Percentiles rank a stretch among this genome's conserved stretches.
Evolutionary conservation across 2,888 invertebrate genomes (phyloP).

Genomic region (Vandiemenella viatica): DNA sequence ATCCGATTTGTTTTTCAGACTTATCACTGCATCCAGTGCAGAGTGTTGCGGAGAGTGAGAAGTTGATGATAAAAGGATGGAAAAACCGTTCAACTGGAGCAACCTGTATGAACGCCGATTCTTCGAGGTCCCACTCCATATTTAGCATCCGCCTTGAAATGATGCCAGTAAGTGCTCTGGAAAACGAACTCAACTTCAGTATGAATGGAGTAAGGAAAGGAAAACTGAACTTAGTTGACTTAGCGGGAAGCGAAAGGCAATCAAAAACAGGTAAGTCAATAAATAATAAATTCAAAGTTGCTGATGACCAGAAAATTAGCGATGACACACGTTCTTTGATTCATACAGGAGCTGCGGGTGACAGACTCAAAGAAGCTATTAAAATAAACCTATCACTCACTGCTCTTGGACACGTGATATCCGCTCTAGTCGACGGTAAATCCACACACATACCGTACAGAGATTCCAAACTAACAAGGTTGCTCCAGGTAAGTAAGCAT

Average conservation of each 20-base stretch:
- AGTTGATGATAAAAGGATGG: constrained; percentile 58
- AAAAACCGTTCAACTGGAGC: constrained; percentile 67
- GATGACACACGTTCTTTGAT: background rate
- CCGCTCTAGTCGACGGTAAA: constrained; percentile 68
- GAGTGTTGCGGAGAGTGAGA: constrained; percentile 59
- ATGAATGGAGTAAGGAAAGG: constrained; percentile 27
- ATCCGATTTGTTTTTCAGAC: no score
- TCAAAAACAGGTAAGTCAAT: constrained; percentile 12
- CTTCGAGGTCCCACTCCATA: constrained; percentile 75
- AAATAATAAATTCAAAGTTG: background rate
- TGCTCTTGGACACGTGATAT: constrained; percentile 79
- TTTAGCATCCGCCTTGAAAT: constrained; percentile 75
- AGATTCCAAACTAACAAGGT: constrained; percentile 70
- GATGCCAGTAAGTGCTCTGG: constrained; percentile 36
- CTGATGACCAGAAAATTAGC: no score
- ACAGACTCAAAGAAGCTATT: constrained; percentile 71
- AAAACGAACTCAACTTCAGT: constrained; percentile 19
- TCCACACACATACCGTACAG: constrained; percentile 67
- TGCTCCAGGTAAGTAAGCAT: constrained; percentile 56
- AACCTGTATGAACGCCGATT: constrained; percentile 78
- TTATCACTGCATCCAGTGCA: constrained; percentile 62
- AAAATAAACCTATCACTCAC: constrained; percentile 80
- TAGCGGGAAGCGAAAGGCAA: constrained; percentile 74
- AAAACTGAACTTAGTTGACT: constrained; percentile 73
- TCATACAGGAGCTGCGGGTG: constrained; percentile 61